Percentiles rank a stretch among this genome's conserved stretches.
Conservation (phyloP, 2,888 invertebrate genomes). For the Ptychoptera contaminata region DNA sequence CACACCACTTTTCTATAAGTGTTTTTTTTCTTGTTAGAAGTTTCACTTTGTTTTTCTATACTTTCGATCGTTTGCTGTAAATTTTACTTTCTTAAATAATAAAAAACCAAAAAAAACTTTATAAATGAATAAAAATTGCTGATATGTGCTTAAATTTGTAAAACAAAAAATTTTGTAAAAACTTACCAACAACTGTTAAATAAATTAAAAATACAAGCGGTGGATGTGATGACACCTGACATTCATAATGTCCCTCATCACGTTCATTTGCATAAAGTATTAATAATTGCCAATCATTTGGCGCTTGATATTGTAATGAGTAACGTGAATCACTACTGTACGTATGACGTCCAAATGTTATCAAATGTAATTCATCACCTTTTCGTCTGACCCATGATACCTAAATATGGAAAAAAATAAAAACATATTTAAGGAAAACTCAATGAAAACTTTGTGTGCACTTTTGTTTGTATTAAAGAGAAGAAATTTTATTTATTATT, state of each 20-base stretch:
- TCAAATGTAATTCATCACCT: conserved; percentile 47
- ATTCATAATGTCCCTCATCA: conserved; percentile 65
- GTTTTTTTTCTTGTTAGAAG: too few species aligned
- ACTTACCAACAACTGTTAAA: conserved; percentile 57
- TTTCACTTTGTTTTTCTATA: too few species aligned
- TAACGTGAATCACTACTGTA: conserved; percentile 51
- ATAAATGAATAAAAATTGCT: too few species aligned
- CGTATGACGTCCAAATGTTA: conserved; percentile 50
- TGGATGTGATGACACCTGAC: conserved; percentile 65
- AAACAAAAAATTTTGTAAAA: neutral
- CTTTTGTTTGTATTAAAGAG: too few species aligned
- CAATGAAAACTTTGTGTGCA: too few species aligned
- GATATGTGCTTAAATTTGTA: too few species aligned
- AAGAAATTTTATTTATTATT: too few species aligned
- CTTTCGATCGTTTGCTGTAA: too few species aligned
- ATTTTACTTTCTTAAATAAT: too few species aligned
- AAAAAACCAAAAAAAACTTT: too few species aligned
- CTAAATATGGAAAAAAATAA: conserved; percentile 21
- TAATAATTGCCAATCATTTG: conserved; percentile 61
- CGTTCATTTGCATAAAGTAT: conserved; percentile 57
- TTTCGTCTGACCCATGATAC: conserved; percentile 56
- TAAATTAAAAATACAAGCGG: conserved; percentile 52
- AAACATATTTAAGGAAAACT: neutral
- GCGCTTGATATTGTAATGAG: conserved; percentile 49
- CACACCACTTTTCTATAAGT: too few species aligned